phyloP scores from a whole-genome alignment of 2,113 vertebrate species.

The Chlorodrepanis virens region DNA sequence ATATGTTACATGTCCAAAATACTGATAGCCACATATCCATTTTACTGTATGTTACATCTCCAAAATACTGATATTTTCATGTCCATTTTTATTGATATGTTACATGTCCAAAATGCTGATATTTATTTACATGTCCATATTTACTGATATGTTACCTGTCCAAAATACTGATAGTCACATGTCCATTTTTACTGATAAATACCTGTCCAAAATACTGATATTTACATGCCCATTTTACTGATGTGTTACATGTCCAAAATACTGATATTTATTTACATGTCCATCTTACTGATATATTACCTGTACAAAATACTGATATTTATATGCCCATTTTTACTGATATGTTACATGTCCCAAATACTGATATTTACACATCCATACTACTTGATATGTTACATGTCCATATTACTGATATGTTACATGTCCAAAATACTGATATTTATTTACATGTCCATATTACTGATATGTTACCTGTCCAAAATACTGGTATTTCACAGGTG shows the following conservation, averaged over 20 bases:
- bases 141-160: not conserved
- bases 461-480: not conserved
- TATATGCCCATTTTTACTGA: too few relatives aligned
- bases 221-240: too few relatives aligned
- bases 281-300: not conserved
- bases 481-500: not conserved
- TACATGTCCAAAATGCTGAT: not conserved
- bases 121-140: not conserved
- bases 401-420: not conserved
- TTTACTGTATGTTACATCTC: not conserved
- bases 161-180: not conserved
- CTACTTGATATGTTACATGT: too few relatives aligned
- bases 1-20: not conserved
- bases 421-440: too few relatives aligned
- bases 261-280: too few relatives aligned
- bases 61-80: not conserved
- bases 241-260: too few relatives aligned
- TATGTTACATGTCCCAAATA: too few relatives aligned
- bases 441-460: too few relatives aligned
- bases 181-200: too few relatives aligned
- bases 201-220: too few relatives aligned
- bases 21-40: accelerated
- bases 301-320: not conserved
- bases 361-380: too few relatives aligned
- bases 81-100: too few relatives aligned